Evolutionary conservation across 2,888 invertebrate genomes (phyloP).

Genomic region (Tortrix viridana): DNA sequence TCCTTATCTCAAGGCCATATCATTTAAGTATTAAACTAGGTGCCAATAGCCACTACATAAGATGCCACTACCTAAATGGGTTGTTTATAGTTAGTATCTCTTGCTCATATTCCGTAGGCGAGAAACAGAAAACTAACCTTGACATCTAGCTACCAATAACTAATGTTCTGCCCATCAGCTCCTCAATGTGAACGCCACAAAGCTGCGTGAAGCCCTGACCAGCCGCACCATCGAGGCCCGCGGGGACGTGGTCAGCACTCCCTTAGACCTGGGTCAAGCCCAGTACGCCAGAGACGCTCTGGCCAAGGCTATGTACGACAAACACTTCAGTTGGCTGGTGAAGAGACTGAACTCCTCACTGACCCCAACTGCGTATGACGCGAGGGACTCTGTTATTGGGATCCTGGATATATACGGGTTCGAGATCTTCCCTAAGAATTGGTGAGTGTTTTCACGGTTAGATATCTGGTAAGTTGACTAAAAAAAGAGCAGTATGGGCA

Average conservation of each 20-base stretch:
- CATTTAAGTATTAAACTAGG: no score
- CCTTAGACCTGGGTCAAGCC: slow-evolving; percentile 91
- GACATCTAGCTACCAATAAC: no score
- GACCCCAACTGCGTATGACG: slow-evolving; percentile 82
- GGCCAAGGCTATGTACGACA: slow-evolving; percentile 95
- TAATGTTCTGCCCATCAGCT: slow-evolving; percentile 82
- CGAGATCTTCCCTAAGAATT: slow-evolving; percentile 95
- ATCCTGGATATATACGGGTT: slow-evolving; percentile 97
- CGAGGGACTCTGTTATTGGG: slow-evolving; percentile 90
- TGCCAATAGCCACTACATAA: no score
- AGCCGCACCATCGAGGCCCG: slow-evolving; percentile 94
- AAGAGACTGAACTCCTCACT: slow-evolving; percentile 90
- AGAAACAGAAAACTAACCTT: no score
- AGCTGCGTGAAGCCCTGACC: slow-evolving; percentile 89
- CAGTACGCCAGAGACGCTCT: slow-evolving; percentile 95
- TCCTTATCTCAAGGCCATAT: no score
- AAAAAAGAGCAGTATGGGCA: no score
- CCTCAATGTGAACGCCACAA: slow-evolving; percentile 87
- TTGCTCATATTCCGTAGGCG: no score
- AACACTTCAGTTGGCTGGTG: slow-evolving; percentile 96
- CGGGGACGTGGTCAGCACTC: slow-evolving; percentile 92
- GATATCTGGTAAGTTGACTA: no score
- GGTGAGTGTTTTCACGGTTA: slow-evolving; percentile 71
- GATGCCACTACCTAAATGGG: no score
- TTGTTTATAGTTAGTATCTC: no score